These are phyloP conservation scores for Brachionus calyciflorus DNA, from an alignment of 1,140 invertebrate genomes.

Conservation along the genomic window DNA sequence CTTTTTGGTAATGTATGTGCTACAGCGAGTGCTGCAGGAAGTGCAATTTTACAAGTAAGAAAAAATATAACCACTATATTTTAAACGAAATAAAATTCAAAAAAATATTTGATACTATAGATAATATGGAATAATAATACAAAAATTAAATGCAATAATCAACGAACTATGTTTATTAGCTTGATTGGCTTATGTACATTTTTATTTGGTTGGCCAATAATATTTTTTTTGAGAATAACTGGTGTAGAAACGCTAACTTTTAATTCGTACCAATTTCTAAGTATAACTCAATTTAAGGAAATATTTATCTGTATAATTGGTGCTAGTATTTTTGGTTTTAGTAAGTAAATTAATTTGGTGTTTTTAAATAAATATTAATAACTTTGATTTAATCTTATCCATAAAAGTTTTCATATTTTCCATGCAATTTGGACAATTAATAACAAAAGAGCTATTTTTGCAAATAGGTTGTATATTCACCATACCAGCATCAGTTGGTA, in stretches of 20 bases:
- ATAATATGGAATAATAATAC: conserved; percentile 32
- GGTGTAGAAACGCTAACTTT: conserved; percentile 22
- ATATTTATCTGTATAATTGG: conserved; percentile 24
- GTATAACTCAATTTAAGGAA: conserved; percentile 19
- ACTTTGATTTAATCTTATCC: too few species aligned
- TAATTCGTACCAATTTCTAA: conserved; percentile 7
- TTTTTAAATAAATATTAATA: neutral
- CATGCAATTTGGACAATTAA: neutral
- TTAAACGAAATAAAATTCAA: neutral
- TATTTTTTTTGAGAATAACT: conserved; percentile 5
- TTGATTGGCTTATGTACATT: conserved; percentile 34
- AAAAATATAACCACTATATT: neutral
- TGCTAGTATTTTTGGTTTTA: conserved; percentile 29
- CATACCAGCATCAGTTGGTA: conserved; percentile 16
- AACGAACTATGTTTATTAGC: conserved; percentile 17
- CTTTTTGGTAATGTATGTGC: conserved; percentile 26
- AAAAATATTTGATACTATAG: neutral
- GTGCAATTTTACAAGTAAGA: conserved; percentile 33
- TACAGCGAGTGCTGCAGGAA: conserved; percentile 35
- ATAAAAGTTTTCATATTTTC: conserved; percentile 16
- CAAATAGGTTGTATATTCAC: conserved; percentile 27
- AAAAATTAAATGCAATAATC: neutral
- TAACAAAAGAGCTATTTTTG: neutral
- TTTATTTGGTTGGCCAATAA: conserved; percentile 29
- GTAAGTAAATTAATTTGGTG: neutral